Conservation (phyloP, 1,140 invertebrate genomes). For the Atopsyche davidsoni region DNA sequence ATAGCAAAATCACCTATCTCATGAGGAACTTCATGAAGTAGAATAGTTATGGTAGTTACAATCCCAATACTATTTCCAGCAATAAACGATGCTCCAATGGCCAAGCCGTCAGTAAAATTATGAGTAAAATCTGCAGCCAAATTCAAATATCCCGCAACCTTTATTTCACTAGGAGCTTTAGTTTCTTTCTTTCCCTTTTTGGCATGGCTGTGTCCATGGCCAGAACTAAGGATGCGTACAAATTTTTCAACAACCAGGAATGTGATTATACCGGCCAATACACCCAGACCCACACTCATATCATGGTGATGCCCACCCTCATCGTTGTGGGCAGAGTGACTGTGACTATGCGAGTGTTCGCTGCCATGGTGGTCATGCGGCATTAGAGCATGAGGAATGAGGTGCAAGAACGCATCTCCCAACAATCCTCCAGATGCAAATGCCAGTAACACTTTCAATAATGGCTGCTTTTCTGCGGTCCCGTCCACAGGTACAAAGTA, state of each 20-base stretch:
- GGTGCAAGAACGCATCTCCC: slow-evolving; percentile 93
- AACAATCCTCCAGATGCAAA: slow-evolving; percentile 93
- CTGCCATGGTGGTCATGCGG: slow-evolving; percentile 51
- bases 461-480: slow-evolving; percentile 70
- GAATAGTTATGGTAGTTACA: slow-evolving; percentile 87
- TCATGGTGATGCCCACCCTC: slow-evolving; percentile 61
- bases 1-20: slow-evolving; percentile 99
- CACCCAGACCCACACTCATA: slow-evolving; percentile 82
- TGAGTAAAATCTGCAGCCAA: slow-evolving; percentile 92
- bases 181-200: slow-evolving; percentile 42
- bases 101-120: slow-evolving; percentile 95
- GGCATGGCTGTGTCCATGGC: slow-evolving; percentile 54
- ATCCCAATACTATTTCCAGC: slow-evolving; percentile 77
- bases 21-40: slow-evolving; percentile 95
- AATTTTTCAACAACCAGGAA: slow-evolving; percentile 92
- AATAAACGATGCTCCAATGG: slow-evolving; percentile 94
- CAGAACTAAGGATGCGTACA: slow-evolving; percentile 82
- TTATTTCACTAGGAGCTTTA: slow-evolving; percentile 62
- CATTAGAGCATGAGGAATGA: slow-evolving; percentile 89
- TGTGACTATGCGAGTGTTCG: slow-evolving; percentile 50
- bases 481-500: slow-evolving; percentile 92
- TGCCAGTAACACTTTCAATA: slow-evolving; percentile 84
- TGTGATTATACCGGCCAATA: slow-evolving; percentile 82
- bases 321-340: slow-evolving; percentile 45
- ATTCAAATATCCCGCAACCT: slow-evolving; percentile 91